These are phyloP conservation scores for Spermophilus dauricus DNA, from an alignment of 2,113 vertebrate genomes.

Conservation along the genomic window DNA sequence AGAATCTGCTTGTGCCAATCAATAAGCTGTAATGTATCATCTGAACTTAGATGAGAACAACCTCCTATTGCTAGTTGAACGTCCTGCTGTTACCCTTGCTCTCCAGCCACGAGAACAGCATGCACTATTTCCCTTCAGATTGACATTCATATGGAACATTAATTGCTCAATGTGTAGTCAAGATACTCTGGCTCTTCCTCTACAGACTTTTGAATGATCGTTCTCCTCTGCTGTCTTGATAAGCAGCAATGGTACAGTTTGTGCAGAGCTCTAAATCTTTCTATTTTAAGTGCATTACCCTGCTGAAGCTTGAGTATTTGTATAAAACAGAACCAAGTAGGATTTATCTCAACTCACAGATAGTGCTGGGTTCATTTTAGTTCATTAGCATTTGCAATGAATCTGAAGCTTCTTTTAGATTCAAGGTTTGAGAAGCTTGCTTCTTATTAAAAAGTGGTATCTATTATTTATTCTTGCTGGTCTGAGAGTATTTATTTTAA, in stretches of 20 bases:
- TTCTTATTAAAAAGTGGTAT: constrained; percentile 31
- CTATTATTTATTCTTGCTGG: constrained; percentile 23
- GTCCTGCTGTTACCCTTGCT: background rate
- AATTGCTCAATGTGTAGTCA: background rate
- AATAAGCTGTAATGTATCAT: background rate
- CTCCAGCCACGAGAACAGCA: background rate
- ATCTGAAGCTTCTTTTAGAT: constrained; percentile 11
- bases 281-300: background rate
- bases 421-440: constrained; percentile 11
- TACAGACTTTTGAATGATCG: background rate
- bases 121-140: background rate
- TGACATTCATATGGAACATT: background rate
- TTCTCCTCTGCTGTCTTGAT: background rate
- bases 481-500: constrained; percentile 11
- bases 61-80: background rate
- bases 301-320: background rate
- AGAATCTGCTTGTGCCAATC: constrained; percentile 11
- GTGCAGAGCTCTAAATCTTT: background rate
- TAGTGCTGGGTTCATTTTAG: background rate
- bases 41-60: background rate
- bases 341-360: background rate
- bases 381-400: constrained; percentile 35
- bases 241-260: background rate
- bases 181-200: background rate
- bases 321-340: background rate